Evolutionary conservation across 2,113 vertebrate species (phyloP).

Genomic region (Pipra filicauda): DNA sequence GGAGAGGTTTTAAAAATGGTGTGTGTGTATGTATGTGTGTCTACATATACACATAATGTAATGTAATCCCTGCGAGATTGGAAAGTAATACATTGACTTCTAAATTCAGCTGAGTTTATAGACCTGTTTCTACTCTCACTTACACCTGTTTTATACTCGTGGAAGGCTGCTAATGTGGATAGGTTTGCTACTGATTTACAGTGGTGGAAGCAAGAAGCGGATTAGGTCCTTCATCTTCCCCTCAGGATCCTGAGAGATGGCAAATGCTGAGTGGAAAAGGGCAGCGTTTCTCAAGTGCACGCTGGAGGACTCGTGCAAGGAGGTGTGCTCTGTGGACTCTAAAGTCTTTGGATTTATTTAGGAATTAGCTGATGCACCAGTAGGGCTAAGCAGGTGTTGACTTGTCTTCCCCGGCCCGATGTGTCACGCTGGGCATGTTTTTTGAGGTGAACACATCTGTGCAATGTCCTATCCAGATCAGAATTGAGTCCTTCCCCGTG

Average conservation of each 20-base stretch:
- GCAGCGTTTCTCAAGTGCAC: not conserved
- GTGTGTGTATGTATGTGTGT: not conserved
- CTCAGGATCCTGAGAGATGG: not conserved
- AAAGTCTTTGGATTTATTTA: not conserved
- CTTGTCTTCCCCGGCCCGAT: not conserved
- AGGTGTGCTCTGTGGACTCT: not conserved
- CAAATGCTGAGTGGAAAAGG: not conserved
- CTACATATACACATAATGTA: not conserved
- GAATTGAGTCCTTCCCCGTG: not conserved
- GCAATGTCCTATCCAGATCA: not conserved
- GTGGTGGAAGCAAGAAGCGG: not conserved
- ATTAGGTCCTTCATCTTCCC: not conserved
- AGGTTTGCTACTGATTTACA: slow-evolving; percentile 21
- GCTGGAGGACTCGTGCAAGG: not conserved
- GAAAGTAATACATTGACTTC: not conserved
- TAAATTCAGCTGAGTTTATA: slow-evolving; percentile 17
- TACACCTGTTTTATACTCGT: not conserved
- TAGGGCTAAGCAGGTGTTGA: not conserved
- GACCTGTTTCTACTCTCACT: not conserved
- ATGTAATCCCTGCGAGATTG: not conserved
- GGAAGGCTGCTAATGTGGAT: not conserved
- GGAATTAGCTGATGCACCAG: not conserved
- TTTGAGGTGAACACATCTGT: not conserved
- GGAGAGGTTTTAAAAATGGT: not conserved
- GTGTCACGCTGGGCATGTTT: not conserved